A percentile compares a stretch with the other conserved stretches of the same genome.
These are phyloP conservation scores for Napeogenes inachia DNA, from an alignment of 2,888 invertebrate genomes.

Conservation along the genomic window DNA sequence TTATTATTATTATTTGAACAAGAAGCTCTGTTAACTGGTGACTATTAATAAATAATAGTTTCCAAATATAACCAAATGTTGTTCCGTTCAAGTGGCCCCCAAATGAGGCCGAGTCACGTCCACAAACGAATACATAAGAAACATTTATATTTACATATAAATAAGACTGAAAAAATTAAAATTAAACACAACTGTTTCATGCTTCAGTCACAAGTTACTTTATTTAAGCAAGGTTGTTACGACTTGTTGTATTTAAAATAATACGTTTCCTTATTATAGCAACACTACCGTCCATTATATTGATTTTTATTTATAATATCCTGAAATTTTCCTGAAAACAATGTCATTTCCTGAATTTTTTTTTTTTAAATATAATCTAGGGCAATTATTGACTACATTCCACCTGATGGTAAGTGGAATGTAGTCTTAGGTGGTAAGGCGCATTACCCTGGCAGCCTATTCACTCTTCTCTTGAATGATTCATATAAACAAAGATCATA, in stretches of 20 bases:
- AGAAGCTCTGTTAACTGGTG: too few relatives aligned
- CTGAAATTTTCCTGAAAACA: too few relatives aligned
- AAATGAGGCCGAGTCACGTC: constrained; percentile 1
- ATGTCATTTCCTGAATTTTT: not conserved
- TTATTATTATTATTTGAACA: too few relatives aligned
- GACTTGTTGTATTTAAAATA: not conserved
- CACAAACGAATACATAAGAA: not conserved
- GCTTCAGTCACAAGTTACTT: not conserved
- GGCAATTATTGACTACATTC: too few relatives aligned
- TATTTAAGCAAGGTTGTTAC: constrained; percentile 2
- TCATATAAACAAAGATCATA: constrained; percentile 20
- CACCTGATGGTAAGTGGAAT: too few relatives aligned
- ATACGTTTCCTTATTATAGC: constrained; percentile 1
- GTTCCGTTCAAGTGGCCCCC: not conserved
- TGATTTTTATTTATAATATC: not conserved
- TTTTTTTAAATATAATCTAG: too few relatives aligned
- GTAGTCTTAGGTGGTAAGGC: too few relatives aligned
- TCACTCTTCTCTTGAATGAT: too few relatives aligned
- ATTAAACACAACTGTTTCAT: not conserved
- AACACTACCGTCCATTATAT: not conserved
- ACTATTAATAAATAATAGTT: not conserved
- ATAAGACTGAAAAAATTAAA: constrained; percentile 1
- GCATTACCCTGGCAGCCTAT: too few relatives aligned
- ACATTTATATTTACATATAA: not conserved
- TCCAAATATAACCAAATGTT: not conserved